These are phyloP conservation scores for Triplophysa rosa DNA, from an alignment of 2,113 vertebrate genomes.

Conservation along the genomic window DNA sequence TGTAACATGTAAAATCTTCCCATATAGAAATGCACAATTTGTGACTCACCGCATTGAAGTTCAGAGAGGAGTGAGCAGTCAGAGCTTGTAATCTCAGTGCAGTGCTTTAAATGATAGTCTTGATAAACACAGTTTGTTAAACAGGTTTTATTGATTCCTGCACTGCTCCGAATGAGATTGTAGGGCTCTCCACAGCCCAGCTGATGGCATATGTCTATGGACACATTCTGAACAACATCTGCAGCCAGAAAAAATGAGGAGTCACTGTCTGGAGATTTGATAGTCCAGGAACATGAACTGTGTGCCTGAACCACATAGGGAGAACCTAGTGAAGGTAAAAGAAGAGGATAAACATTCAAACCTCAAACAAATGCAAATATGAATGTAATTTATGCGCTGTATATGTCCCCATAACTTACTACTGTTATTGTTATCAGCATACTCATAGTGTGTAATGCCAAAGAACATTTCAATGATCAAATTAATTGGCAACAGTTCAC, in stretches of 20 bases:
- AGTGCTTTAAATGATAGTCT: conserved; percentile 58
- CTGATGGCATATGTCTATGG: conserved; percentile 38
- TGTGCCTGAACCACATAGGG: conserved; percentile 32
- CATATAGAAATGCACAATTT: background rate
- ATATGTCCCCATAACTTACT: too few relatives aligned
- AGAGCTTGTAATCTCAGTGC: conserved; percentile 28
- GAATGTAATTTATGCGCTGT: background rate
- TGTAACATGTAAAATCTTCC: too few relatives aligned
- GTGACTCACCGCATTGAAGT: conserved; percentile 44
- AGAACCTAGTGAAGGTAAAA: conserved; percentile 20
- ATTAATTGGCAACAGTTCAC: too few relatives aligned
- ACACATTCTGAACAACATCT: background rate
- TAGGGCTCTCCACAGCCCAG: conserved; percentile 54
- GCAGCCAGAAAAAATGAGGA: conserved; percentile 25
- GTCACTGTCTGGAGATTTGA: conserved; percentile 44
- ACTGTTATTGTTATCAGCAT: background rate
- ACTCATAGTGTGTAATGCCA: background rate
- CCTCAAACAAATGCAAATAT: background rate
- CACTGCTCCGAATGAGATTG: background rate
- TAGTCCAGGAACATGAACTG: conserved; percentile 56
- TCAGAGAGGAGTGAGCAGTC: conserved; percentile 50
- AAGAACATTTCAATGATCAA: too few relatives aligned
- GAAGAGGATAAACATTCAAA: background rate
- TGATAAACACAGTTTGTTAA: conserved; percentile 58
- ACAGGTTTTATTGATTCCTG: conserved; percentile 46